Conservation (phyloP, 2,797 vertebrate species). For the Xiphorhynchus erythropygius region DNA sequence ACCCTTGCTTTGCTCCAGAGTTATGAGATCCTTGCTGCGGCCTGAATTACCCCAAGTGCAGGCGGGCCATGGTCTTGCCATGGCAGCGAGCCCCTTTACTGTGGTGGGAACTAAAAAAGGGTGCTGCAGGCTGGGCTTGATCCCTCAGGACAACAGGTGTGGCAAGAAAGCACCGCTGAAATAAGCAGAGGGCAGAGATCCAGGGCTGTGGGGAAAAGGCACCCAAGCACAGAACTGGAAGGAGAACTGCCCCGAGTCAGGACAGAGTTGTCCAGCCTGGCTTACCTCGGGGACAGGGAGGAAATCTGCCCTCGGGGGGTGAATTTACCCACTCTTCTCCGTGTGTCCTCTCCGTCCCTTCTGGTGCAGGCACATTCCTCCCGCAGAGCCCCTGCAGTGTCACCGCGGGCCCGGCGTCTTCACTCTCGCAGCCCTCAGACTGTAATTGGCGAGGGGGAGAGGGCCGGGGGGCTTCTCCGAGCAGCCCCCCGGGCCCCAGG, state of each 20-base stretch:
- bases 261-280: accelerated
- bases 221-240: background rate
- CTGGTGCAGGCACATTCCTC: background rate
- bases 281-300: background rate
- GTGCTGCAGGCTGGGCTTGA: background rate
- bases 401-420: accelerated
- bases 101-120: background rate
- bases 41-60: background rate
- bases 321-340: background rate
- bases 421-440: background rate
- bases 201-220: background rate
- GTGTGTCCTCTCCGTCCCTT: accelerated
- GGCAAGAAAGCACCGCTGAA: background rate
- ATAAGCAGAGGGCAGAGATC: background rate
- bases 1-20: background rate
- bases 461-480: background rate
- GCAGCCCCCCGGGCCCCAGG: accelerated
- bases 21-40: background rate
- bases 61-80: accelerated
- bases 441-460: accelerated
- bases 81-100: background rate
- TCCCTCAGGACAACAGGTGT: background rate
- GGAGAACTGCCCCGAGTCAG: background rate
- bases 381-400: background rate
- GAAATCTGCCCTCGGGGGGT: background rate